phyloP scores from a whole-genome alignment of 2,888 invertebrate genomes.

The Eurytoma californica region DNA sequence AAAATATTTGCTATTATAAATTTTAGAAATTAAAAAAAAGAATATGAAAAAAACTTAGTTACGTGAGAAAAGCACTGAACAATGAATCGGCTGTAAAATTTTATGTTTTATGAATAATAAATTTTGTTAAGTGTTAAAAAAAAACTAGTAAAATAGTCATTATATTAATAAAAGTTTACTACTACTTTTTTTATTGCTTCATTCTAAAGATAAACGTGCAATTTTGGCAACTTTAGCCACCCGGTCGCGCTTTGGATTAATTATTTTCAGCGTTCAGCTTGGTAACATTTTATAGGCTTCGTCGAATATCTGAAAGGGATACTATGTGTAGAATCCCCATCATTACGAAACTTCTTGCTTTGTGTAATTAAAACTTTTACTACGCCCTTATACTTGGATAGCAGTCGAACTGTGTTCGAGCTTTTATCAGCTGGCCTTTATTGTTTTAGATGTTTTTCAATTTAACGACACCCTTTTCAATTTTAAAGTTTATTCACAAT shows the following conservation, averaged over 20 bases:
- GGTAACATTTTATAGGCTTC: constrained; percentile 15
- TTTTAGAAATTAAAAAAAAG: too few species aligned
- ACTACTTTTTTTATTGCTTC: background rate
- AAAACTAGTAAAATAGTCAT: too few species aligned
- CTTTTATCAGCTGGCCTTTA: background rate
- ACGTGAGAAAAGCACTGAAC: too few species aligned
- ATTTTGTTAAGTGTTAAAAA: too few species aligned
- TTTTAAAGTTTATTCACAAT: background rate
- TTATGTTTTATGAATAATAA: too few species aligned
- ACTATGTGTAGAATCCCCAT: constrained; percentile 12
- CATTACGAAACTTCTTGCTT: constrained; percentile 34
- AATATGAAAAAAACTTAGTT: too few species aligned
- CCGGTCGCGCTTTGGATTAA: background rate
- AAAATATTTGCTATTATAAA: too few species aligned
- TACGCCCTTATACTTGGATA: background rate
- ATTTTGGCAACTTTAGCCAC: too few species aligned
- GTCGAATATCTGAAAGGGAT: constrained; percentile 25
- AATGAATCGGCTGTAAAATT: too few species aligned
- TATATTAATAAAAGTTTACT: too few species aligned
- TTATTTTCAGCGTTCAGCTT: constrained; percentile 1
- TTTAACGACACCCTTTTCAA: background rate
- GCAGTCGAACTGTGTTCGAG: background rate
- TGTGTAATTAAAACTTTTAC: constrained; percentile 39
- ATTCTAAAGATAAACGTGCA: too few species aligned
- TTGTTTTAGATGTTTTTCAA: background rate